Evolutionary conservation across 2,113 vertebrate genomes (phyloP), one percentile per base, ranked within the genome.

Genomic region (Rallus limicola): DNA sequence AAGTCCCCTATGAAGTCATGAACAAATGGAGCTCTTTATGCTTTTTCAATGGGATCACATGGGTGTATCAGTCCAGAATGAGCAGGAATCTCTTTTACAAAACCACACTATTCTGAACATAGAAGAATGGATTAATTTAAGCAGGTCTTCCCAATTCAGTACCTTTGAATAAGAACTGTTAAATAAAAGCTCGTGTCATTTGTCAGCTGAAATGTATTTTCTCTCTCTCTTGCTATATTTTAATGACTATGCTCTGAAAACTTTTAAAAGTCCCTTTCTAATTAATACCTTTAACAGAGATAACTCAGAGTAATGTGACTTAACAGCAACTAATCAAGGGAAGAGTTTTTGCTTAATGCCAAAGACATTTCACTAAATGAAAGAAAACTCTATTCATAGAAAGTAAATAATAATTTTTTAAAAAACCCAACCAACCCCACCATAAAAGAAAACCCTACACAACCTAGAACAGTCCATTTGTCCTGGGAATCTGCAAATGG

Each of bases 131-230:
- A 52, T 75, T 82, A 65, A 92, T 64, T 93, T 84, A 92, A 97
- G 86, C 74, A 92, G 42, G n/a, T 87, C 91, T 95, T 91, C 84
- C 44, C 74, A 89, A 85, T 60, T 93, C 94, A 95, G 46, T 82
- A 82, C 58, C 50, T 89, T 89, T 89, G 81, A 96, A 95, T 89
- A 91, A 78, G 29, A 75, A 31, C n/a, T 92, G 81, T 75, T 92
- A 78, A 95, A 86, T 79, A 89, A 92, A 93, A 84, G 77, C 40
- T 89, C 56, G 14, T 72, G 93, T 75, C 24, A 85, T 86, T 87
- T 91, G 86, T 91, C 93, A 91, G 81, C 84, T 95, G 94, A 95
- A 95, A 94, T 53, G 72, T 79, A 82, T 87, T 97, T 96, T 95
- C 84, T 89, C 69, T 33, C 62, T 53, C 25, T 58, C 16, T 62